Evolutionary conservation across 2,888 invertebrate species (phyloP), one percentile per base, ranked within the genome.

Genomic region (Troides oblongomaculatus): DNA sequence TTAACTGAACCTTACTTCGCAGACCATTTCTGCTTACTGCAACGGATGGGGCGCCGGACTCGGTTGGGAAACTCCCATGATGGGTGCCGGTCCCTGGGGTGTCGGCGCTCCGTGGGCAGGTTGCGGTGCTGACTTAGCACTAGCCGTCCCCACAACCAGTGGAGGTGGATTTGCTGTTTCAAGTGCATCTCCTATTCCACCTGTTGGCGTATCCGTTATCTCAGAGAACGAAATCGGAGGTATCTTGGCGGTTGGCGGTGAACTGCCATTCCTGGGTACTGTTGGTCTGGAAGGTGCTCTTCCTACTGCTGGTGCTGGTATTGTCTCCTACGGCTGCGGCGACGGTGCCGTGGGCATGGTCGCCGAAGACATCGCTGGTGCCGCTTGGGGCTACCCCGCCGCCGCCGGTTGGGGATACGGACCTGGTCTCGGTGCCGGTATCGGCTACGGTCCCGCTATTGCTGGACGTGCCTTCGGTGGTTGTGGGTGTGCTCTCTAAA

Each of bases 211-310:
- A n/a, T 72, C 80, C 17, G 77, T 84, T n/a, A 68, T 77, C 12
- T 82, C 82, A 25, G 80, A 82, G 67, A 81, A 82, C 71, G 77
- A 70, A 1, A 79, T 81, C 56, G 80, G 77, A 53, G 84, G 84
- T 0, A 66, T 71, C 4, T 64, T 84, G 2, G 72, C 76, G 21
- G 77, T 79, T 5, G 62, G 65, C 18, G 81, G 81, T 30, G 75
- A 75, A 36, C 70, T 77, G 70, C 78, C 81, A 3, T 78, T 80
- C 74, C 60, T 80, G 66, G 76, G 77, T 62, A 77, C 79, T 10
- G 80, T 81, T 18, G 76, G 72, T 36, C 71, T 80, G 39, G 78
- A 77, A n/a, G 78, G 78, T 43, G 64, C 59, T 0, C 66, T 78
- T 50, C 78, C 79, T 18, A 75, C 79, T 14, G 74, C 72, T 60